phyloP scores from a whole-genome alignment of 2,888 invertebrate genomes.

The Synergus umbraculus region DNA sequence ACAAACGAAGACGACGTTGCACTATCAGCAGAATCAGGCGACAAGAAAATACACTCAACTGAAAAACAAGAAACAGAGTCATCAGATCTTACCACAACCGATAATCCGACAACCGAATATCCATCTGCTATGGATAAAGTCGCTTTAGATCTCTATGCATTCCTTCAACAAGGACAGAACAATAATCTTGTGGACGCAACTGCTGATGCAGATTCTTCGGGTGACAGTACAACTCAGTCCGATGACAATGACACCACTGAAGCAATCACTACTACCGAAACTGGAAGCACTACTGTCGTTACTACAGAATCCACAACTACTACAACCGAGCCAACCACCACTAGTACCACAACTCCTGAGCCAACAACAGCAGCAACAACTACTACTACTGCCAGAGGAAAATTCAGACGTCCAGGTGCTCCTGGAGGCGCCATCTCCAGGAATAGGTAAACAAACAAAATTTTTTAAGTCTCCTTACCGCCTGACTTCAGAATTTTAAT shows the following conservation, averaged over 20 bases:
- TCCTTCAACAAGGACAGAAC: conserved; percentile 82
- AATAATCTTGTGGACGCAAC: conserved; percentile 75
- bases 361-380: conserved; percentile 44
- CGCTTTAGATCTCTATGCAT: conserved; percentile 89
- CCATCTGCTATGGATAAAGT: conserved; percentile 88
- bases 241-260: conserved; percentile 78
- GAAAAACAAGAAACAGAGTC: conserved; percentile 54
- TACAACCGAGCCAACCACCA: conserved; percentile 44
- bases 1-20: conserved; percentile 52
- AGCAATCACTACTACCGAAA: conserved; percentile 71
- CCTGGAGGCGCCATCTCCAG: conserved; percentile 47
- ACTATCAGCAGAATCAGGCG: conserved; percentile 42
- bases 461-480: background rate
- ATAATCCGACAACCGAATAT: conserved; percentile 82
- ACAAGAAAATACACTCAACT: conserved; percentile 47
- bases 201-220: conserved; percentile 80
- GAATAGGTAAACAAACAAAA: conserved; percentile 48
- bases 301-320: conserved; percentile 74
- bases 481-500: background rate
- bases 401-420: conserved; percentile 51
- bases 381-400: conserved; percentile 55
- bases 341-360: conserved; percentile 53
- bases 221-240: conserved; percentile 77
- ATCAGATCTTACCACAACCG: conserved; percentile 62
- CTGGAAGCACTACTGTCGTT: conserved; percentile 71